Evolutionary conservation across 1,140 invertebrate genomes (phyloP), one percentile per base, ranked within the genome.

Genomic region (Hylaeus anthracinus): DNA sequence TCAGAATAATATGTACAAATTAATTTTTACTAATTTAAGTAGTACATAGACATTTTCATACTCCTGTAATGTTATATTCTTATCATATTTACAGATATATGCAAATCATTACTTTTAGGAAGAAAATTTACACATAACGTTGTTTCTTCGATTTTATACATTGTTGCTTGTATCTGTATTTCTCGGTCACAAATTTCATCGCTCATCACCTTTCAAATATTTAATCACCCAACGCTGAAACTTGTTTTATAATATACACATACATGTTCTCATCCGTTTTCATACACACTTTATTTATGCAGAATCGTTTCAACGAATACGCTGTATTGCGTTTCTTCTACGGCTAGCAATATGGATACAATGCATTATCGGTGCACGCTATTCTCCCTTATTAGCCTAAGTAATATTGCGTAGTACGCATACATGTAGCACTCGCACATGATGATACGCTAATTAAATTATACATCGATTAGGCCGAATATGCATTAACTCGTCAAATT

Each of bases 11-110:
- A 85, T 86, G 43, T 86, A 86, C 84, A 86, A 82, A 69, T 61
- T 56, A 10, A 10, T 56, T 14, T n/a, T 70, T 66, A 72, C 53
- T 70, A 26, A 58, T 77, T 56, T 48, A 60, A 79, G 79, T 58
- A 71, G 9, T 76, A 76, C 39, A 81, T 53, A 56, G 60, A 65
- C 41, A 39, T 58, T 76, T 51, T 60, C 37, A 65, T 73, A 45
- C 37, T 10, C 63, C 39, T 3, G 8, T 61, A n/a, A 56, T 60
- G 55, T 14, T 9, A 10, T 26, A 72, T 75, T 37, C 10, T 69
- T 72, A 43, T 15, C 39, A 51, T 86, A 86, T 86, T 72, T 86
- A 86, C 84, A 86, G 51, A 70, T 83, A 86, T 86, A 86, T 83
- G 80, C 80, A 85, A 83, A 43, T 79, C 10, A 58, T 64, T 66